phyloP scores from a whole-genome alignment of 1,140 invertebrate species.

The Brachionus rubens region DNA sequence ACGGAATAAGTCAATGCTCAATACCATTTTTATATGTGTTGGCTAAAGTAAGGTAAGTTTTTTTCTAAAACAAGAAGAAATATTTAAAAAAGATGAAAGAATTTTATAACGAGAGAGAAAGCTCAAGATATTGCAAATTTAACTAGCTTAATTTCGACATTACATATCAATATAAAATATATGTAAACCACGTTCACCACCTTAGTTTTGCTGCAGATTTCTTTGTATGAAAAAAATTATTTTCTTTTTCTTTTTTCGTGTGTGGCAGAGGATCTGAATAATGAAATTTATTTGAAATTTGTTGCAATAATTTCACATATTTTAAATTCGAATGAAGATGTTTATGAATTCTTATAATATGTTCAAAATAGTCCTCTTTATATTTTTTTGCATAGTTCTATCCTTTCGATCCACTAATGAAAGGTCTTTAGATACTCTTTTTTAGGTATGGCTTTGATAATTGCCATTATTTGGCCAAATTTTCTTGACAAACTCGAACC shows the following conservation, averaged over 20 bases:
- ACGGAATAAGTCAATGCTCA: slow-evolving; percentile 95
- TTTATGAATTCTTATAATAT: too few species aligned
- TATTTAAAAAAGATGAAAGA: background rate
- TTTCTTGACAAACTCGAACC: too few species aligned
- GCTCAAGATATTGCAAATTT: slow-evolving; percentile 10
- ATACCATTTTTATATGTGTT: slow-evolving; percentile 78
- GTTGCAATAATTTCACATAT: slow-evolving; percentile 6
- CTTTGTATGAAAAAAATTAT: too few species aligned
- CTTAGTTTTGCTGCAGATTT: slow-evolving; percentile 18
- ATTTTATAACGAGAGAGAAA: background rate
- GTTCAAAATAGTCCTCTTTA: too few species aligned
- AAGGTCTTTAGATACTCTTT: too few species aligned
- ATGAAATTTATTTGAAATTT: slow-evolving; percentile 1
- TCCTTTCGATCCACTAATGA: too few species aligned
- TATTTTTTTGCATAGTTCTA: too few species aligned
- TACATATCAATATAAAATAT: background rate
- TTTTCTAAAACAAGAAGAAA: background rate
- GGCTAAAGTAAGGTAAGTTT: too few species aligned
- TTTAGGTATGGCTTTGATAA: too few species aligned
- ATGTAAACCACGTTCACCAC: slow-evolving; percentile 22
- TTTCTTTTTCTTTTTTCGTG: too few species aligned
- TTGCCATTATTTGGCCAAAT: too few species aligned
- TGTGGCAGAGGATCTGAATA: background rate
- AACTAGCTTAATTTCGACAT: slow-evolving; percentile 12
- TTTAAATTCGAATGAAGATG: too few species aligned